Evolutionary conservation across 2,888 invertebrate genomes (phyloP), one percentile per base, ranked within the genome.

Genomic region (Litoditis marina): DNA sequence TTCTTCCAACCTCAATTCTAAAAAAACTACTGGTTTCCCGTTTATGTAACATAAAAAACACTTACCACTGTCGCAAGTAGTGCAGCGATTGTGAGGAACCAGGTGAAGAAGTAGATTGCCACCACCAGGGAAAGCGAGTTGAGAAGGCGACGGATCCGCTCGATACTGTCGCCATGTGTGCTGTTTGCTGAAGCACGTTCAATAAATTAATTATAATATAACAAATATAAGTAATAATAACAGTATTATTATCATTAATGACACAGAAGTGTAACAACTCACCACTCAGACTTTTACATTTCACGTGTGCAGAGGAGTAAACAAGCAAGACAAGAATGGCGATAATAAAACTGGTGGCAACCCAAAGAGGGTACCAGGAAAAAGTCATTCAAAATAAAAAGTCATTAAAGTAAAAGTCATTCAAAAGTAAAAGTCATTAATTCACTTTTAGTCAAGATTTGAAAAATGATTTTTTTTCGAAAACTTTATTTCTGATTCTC

Each of bases 51-150:
- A 19, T 42, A 19, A 19, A 19, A 51, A 51, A 16, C 16, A 46
- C 36, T 50, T 58, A 73, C 73, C 67, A 71, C 71, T n/a, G 69
- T 66, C 11, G 67, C 57, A 25, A 74, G 55, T 2, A 74, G 65
- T 7, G 66, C 61, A 16, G 56, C 46, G 16, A 74, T 65, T 39
- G 74, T 74, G 47, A 74, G 59, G 56, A 71, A 71, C 74, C 74
- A 74, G 28, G 74, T 74, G 51, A 53, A 67, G 11, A 65, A 65
- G 34, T 74, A 74, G n/a, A 74, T 67, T 19, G 52, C 39, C 30
- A 71, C 63, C 8, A 74, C 68, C 11, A 74, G 47, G 47, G 66
- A 66, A n/a, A 74, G 49, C 22, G 74, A 74, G 34, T 65, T 70
- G 50, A 74, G 66, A 39, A 72, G 61, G n/a, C 70, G 62, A 44